phyloP scores from a whole-genome alignment of 2,797 vertebrate species.

The Peromyscus nudipes region DNA sequence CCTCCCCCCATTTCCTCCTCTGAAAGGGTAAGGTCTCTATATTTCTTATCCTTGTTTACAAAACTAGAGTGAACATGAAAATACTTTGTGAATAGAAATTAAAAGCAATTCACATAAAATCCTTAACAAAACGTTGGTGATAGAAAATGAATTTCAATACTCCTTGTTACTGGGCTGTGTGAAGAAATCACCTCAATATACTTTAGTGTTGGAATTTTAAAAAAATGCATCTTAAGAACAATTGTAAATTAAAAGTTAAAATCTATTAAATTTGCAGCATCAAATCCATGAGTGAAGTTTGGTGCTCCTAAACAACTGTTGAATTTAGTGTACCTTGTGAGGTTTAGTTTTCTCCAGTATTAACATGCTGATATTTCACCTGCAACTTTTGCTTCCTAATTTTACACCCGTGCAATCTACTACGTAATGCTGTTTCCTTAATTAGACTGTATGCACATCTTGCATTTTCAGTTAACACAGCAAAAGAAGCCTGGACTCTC shows the following conservation, averaged over 20 bases:
- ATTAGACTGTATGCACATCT: conserved; percentile 69
- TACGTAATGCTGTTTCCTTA: conserved; percentile 68
- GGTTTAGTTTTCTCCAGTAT: background rate
- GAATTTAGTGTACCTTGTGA: background rate
- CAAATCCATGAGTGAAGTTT: background rate
- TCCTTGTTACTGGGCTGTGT: background rate
- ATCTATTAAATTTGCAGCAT: background rate
- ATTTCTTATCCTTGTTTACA: background rate
- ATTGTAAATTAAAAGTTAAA: conserved; percentile 24
- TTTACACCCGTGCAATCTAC: background rate
- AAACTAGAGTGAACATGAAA: conserved; percentile 26
- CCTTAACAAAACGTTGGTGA: background rate
- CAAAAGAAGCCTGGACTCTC: conserved; percentile 11
- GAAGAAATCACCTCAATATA: background rate
- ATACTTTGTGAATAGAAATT: background rate
- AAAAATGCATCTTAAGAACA: background rate
- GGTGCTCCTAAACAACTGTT: background rate
- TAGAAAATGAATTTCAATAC: conserved; percentile 25
- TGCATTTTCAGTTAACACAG: conserved; percentile 73
- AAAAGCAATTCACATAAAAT: background rate
- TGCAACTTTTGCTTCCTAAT: conserved; percentile 24
- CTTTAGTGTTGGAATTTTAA: background rate
- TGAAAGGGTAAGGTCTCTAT: too few species aligned
- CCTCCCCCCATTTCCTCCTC: too few species aligned
- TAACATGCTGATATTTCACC: background rate